Base-by-base conservation (phyloP, 2,888 invertebrate species). In the Mythimna pallens region DNA sequence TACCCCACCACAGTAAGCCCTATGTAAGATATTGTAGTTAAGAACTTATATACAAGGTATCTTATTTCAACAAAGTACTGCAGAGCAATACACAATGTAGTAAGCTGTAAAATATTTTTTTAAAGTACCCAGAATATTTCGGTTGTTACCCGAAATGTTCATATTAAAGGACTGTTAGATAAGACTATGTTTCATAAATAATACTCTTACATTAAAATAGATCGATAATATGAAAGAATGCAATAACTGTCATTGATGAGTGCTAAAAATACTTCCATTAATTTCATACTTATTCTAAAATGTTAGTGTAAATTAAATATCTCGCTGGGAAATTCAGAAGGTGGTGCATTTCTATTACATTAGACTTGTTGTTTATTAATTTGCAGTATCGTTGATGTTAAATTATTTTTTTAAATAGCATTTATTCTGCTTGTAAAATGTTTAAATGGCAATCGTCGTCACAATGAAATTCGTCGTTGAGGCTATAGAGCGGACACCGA, bases 181-280 rank as follows among this genome's bases (percentile, higher is more conserved):
- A 81, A 77, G 76, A 77, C 79, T 83, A 82, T 77, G 79, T 71
- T 84, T 75, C 78, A 50, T 80, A 76, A 65, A 76, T 80, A 74
- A 78, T 86, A 80, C 72, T 80, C 81, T 82, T 80, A 81, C 61
- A 78, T 70, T 73, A 70, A 65, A 78, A 67, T 84, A 86, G 76
- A 79, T 76, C 40, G 71, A 72, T 78, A 74, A 40, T 70, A 69
- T 83, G 43, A 81, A 79, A 78, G 62, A 78, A 77, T 71, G 84
- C 84, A 83, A 85, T 85, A 85, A 85, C 71, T 43, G 64, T 81
- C 67, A 73, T 76, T 81, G 71, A 84, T 74, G 84, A 79, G 84
- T 85, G 84, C 84, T 85, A 84, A 83, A 70, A 66, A 85, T 81
- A 79, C 85, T 85, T 85, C 84, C 84, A 85, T 74, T 82, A 74